Base-by-base conservation (phyloP, 2,888 invertebrate genomes). In the Junonia oenone region DNA sequence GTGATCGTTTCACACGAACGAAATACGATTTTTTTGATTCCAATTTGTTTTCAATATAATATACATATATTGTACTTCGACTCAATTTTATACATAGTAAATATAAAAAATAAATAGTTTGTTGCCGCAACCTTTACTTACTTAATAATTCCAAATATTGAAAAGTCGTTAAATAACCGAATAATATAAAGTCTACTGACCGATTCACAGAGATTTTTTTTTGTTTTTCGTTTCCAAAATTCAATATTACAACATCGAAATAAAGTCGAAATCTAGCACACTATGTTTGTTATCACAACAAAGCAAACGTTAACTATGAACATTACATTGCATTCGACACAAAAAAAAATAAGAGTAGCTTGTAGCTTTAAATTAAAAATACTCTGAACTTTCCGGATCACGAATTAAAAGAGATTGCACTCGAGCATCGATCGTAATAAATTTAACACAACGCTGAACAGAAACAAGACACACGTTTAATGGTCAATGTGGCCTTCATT, bases 1-100 rank as follows among this genome's bases (percentile, higher is more conserved):
- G 83, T 83, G 84, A 81, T 75, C 69, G 71, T 72, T 72, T 56
- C 64, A 65, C 65, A 68, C 27, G 60, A 57, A 54, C 37, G 60
- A 57, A 54, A 61, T 63, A 59, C 58, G 50, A 19, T 59, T 58
- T 63, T 62, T 63, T 61, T 63, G 55, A 61, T 66, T 64, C 54
- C 62, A 55, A 54, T 55, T 61, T 57, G 45, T 61, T 51, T 46
- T 47, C 53, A 59, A 31, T 29, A 49, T 46, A 47, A 51, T 37
- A 57, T 35, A 56, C 50, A 56, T 59, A 58, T 22, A 40, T 33
- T 45, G n/a, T 56, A 51, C 52, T 19, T 45, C 43, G 37, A 57
- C 38, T 15, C 14, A n/a, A 35, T 45, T 51, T 15, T 14, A 22
- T 22, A 43, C 13, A 49, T 54, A 15, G 37, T 26, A 51, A 45